Conservation (phyloP, 1,140 invertebrate species). For the Scaptodrosophila lebanonensis region DNA sequence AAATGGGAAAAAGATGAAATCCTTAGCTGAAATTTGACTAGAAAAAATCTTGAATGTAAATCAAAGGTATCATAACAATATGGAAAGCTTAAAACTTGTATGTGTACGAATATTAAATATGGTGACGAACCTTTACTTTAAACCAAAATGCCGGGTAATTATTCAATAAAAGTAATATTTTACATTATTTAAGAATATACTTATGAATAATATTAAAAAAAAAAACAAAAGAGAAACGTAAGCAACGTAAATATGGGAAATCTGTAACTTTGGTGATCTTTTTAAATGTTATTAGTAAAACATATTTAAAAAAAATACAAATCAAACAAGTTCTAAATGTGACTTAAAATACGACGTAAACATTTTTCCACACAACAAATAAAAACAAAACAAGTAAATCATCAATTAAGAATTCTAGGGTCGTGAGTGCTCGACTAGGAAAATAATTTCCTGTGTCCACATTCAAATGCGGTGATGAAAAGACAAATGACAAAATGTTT, state of each 20-base stretch:
- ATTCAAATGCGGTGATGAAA: too few species aligned
- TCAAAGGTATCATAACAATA: slow-evolving; percentile 15
- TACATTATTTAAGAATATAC: slow-evolving; percentile 47
- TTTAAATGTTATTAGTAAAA: slow-evolving; percentile 74
- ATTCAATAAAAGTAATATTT: slow-evolving; percentile 65
- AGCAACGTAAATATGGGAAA: slow-evolving; percentile 73
- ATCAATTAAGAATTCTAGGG: too few species aligned
- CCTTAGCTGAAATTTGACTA: slow-evolving; percentile 69
- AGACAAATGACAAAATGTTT: too few species aligned
- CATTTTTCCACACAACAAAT: slow-evolving; percentile 50
- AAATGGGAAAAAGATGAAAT: slow-evolving; percentile 26
- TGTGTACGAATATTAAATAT: slow-evolving; percentile 27
- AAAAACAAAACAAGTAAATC: not conserved
- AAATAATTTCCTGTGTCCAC: too few species aligned
- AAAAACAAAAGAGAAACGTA: slow-evolving; percentile 39
- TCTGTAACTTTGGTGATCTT: slow-evolving; percentile 75
- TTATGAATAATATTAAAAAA: slow-evolving; percentile 19
- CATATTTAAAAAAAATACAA: slow-evolving; percentile 49
- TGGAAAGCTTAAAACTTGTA: slow-evolving; percentile 31
- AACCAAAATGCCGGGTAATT: slow-evolving; percentile 71
- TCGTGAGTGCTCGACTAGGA: too few species aligned
- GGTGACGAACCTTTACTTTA: slow-evolving; percentile 45
- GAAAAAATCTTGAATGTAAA: slow-evolving; percentile 47
- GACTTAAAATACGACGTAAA: slow-evolving; percentile 71
- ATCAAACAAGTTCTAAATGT: slow-evolving; percentile 73